phyloP scores from a whole-genome alignment of 2,797 vertebrate species.

The Phyllotis vaccarum region DNA sequence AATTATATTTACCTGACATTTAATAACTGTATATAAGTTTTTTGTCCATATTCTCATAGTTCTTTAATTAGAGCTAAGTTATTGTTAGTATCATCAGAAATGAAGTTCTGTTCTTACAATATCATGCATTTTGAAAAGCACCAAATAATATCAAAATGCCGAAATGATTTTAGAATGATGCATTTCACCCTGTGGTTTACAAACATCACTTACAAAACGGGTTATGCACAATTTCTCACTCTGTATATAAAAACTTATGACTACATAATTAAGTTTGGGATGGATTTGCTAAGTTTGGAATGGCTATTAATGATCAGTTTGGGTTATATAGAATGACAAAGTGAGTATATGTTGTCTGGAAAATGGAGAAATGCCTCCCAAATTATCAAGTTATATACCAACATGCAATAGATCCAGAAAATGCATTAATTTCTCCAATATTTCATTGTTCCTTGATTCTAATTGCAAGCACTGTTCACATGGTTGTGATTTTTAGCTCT shows the following conservation, averaged over 20 bases:
- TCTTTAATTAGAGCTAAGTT: background rate
- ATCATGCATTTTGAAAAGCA: background rate
- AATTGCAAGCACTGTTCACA: background rate
- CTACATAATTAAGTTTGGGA: slow-evolving; percentile 32
- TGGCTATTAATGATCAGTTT: slow-evolving; percentile 30
- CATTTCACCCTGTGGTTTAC: background rate
- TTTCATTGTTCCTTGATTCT: background rate
- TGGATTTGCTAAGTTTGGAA: slow-evolving; percentile 42
- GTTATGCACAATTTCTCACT: background rate
- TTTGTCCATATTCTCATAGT: background rate
- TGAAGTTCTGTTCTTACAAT: background rate
- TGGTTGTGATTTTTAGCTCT: slow-evolving; percentile 52
- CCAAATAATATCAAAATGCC: background rate
- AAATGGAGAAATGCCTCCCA: slow-evolving; percentile 32
- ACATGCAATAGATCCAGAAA: slow-evolving; percentile 39
- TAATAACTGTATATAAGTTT: background rate
- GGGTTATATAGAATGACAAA: slow-evolving; percentile 61
- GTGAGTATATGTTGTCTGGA: slow-evolving; percentile 26
- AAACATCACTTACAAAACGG: background rate
- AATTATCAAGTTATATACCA: slow-evolving; percentile 67
- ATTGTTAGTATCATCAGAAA: background rate
- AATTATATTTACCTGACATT: background rate
- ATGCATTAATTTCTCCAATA: slow-evolving; percentile 15
- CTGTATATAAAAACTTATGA: slow-evolving; percentile 32
- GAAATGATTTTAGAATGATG: background rate